phyloP scores from a whole-genome alignment of 35 echinoderm and acorn worm species.

The Heliocidaris tuberculata region DNA sequence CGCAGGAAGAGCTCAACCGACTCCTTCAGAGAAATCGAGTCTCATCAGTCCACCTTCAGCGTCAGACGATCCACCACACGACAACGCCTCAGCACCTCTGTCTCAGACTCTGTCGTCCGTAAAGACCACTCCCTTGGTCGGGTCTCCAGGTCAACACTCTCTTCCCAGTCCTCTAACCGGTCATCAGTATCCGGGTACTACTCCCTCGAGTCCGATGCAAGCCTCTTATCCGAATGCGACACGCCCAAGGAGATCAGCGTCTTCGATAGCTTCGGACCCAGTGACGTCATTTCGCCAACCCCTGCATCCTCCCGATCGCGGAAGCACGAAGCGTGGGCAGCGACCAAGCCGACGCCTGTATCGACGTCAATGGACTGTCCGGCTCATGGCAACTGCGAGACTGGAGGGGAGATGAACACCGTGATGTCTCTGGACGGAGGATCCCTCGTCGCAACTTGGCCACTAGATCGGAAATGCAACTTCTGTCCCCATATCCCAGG shows the following conservation, averaged over 20 bases:
- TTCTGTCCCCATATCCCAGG: not conserved
- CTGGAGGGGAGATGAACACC: not conserved
- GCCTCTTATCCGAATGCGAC: conserved; percentile 28
- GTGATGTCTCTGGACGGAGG: not conserved
- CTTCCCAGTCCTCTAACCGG: conserved; percentile 22
- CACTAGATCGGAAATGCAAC: not conserved
- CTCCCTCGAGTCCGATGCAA: conserved; percentile 15
- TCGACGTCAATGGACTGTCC: not conserved
- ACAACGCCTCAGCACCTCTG: not conserved
- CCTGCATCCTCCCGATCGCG: not conserved
- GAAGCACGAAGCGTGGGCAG: not conserved
- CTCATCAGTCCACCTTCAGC: not conserved
- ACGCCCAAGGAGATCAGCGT: conserved; percentile 22
- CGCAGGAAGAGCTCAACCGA: not conserved
- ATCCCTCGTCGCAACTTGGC: conserved; percentile 25
- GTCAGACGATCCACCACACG: not conserved
- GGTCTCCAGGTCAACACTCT: conserved; percentile 13
- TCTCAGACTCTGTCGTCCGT: not conserved
- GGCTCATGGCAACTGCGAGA: not conserved
- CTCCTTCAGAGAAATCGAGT: conserved; percentile 11
- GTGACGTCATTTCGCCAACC: not conserved
- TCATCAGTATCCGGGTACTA: conserved; percentile 40
- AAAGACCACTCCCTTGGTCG: conserved; percentile 9
- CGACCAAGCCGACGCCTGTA: not conserved
- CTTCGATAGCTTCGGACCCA: conserved; percentile 13